phyloP scores from a whole-genome alignment of 2,113 vertebrate genomes.

The Pelodiscus sinensis region DNA sequence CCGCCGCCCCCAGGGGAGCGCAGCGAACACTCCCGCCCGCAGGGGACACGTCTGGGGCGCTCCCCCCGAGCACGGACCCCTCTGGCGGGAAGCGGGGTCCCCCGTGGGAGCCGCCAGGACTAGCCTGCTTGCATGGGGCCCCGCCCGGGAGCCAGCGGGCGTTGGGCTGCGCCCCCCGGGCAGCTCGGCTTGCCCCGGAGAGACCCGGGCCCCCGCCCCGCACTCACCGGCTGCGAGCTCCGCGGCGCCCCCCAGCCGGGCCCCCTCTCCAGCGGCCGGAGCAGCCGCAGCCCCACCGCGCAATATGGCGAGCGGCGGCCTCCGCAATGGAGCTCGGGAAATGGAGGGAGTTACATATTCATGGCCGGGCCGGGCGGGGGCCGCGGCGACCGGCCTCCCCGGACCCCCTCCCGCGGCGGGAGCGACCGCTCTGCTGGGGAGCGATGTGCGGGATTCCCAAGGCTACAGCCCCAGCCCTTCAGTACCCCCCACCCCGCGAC shows the following conservation, averaged over 20 bases:
- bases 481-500: not conserved
- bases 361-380: not conserved
- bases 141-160: not conserved
- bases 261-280: not conserved
- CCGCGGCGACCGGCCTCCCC: not conserved
- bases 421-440: not conserved
- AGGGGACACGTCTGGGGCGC: no score
- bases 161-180: not conserved
- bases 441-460: not conserved
- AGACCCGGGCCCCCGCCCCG: not conserved
- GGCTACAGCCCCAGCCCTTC: no score
- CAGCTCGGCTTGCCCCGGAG: not conserved
- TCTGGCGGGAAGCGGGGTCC: not conserved
- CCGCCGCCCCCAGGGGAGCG: not conserved
- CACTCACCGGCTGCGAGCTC: not conserved
- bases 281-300: slow-evolving; percentile 52
- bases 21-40: not conserved
- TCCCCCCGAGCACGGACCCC: no score
- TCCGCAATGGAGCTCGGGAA: slow-evolving; percentile 85
- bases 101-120: not conserved
- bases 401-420: not conserved
- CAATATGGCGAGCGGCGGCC: slow-evolving; percentile 86
- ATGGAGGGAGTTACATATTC: slow-evolving; percentile 61
- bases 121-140: not conserved
- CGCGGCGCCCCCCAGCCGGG: not conserved